phyloP scores from a whole-genome alignment of 2,888 invertebrate species.

The Elgonia sp. region DNA sequence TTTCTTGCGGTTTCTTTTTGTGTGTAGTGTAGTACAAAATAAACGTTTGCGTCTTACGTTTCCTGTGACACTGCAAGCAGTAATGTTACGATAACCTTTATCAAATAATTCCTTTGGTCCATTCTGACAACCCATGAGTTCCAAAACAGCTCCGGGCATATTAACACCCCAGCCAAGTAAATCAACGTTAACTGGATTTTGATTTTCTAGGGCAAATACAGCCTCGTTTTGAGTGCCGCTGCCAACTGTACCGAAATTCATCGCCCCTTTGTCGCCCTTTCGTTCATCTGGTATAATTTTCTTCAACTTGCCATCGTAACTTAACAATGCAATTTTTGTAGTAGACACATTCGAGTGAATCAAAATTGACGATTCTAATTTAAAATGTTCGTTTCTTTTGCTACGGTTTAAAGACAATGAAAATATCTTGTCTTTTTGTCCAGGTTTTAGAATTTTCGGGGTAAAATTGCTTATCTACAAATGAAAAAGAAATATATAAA shows the following conservation, averaged over 20 bases:
- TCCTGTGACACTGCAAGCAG: conserved; percentile 84
- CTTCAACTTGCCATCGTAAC: conserved; percentile 91
- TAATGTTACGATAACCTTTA: conserved; percentile 85
- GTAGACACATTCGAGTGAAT: conserved; percentile 92
- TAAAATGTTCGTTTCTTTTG: conserved; percentile 87
- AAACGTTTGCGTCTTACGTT: conserved; percentile 82
- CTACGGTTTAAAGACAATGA: conserved; percentile 88
- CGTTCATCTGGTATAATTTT: conserved; percentile 85
- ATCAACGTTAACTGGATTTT: conserved; percentile 92
- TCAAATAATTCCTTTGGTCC: conserved; percentile 86
- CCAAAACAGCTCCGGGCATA: conserved; percentile 88
- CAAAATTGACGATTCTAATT: conserved; percentile 89
- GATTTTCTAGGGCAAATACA: conserved; percentile 91
- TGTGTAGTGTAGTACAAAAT: no score
- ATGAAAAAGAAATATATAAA: conserved; percentile 4
- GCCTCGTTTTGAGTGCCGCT: conserved; percentile 90
- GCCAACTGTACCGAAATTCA: conserved; percentile 91
- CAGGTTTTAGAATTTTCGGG: conserved; percentile 89
- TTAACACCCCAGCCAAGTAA: conserved; percentile 89
- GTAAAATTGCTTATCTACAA: conserved; percentile 89
- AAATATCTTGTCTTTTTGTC: conserved; percentile 89
- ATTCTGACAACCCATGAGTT: conserved; percentile 89
- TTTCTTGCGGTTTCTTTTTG: no score
- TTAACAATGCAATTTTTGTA: conserved; percentile 90
- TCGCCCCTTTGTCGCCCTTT: conserved; percentile 84